phyloP scores from a whole-genome alignment of 2,113 vertebrate genomes.

The Sinocyclocheilus grahami region DNA sequence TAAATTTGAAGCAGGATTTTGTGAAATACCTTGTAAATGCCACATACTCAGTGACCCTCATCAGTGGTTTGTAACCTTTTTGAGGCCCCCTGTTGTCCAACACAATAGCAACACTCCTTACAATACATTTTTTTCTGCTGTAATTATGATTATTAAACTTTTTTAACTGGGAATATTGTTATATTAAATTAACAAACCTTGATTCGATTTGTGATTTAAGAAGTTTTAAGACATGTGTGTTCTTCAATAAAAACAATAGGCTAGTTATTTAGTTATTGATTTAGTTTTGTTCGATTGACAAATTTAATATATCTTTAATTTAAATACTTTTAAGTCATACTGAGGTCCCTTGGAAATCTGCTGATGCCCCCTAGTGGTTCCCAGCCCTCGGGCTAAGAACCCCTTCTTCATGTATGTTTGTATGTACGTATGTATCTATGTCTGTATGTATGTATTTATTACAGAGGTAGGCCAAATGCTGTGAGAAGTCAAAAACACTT shows the following conservation, averaged over 20 bases:
- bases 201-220: no score
- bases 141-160: background rate
- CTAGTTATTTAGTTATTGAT: no score
- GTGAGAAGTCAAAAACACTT: no score
- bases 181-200: no score
- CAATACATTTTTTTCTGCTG: background rate
- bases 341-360: no score
- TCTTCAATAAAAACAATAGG: no score
- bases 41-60: background rate
- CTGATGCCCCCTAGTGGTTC: background rate
- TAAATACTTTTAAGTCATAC: background rate
- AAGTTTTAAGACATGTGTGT: no score
- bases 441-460: no score
- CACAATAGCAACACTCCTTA: background rate
- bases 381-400: background rate
- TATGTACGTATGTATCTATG: background rate
- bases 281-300: no score
- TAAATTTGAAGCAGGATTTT: background rate
- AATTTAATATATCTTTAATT: no score
- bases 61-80: background rate
- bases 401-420: background rate
- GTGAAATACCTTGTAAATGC: background rate
- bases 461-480: no score
- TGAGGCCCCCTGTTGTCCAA: background rate
- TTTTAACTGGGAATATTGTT: background rate